Base-by-base conservation (phyloP, 2,113 vertebrate species). In the Microcebus murinus region DNA sequence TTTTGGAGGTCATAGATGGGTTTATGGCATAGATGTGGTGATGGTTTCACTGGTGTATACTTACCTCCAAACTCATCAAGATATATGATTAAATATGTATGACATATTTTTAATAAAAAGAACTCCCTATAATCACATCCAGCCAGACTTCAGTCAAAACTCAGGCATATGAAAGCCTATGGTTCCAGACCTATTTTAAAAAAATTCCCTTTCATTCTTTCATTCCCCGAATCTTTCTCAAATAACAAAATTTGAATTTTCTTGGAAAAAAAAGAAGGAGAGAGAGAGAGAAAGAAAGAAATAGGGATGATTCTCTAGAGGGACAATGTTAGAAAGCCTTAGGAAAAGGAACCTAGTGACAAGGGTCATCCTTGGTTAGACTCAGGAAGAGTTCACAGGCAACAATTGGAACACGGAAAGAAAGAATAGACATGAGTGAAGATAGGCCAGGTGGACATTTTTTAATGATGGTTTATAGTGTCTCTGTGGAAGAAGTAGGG, bases 111-210 rank as follows among this genome's bases (percentile, higher is more conserved):
- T 20, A 57, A 57, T 57, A 57, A 74, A 39, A 98, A 97, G 96
- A 97, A 91, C 59, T 97, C 95, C 63, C 89, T 95, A 84, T 98
- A 97, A 98, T 98, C 96, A 97, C 88, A 97, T 97, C 90, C 90
- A 97, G 89, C 57, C 89, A 97, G 89, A 94, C 91, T 97, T 98
- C 97, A 96, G 68, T 95, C 93, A 97, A 87, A 98, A 97, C 80
- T 97, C 86, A 97, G 87, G 77, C 94, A 94, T 94, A 96, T 95
- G 97, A 98, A 97, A 97, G 70, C 34, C 29, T 97, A 95, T 95
- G 73, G 82, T 97, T 98, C 97, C 94, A 86, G 79, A 94, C 36
- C 20, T 90, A 95, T 97, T 97, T 90, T 45, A 45, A 45, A 45
- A 57, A 96, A 97, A 87, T 97, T 94, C 45, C 57, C 91, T 97